Evolutionary conservation across 2,113 vertebrate genomes (phyloP).

Genomic region (Scytalopus superciliaris): DNA sequence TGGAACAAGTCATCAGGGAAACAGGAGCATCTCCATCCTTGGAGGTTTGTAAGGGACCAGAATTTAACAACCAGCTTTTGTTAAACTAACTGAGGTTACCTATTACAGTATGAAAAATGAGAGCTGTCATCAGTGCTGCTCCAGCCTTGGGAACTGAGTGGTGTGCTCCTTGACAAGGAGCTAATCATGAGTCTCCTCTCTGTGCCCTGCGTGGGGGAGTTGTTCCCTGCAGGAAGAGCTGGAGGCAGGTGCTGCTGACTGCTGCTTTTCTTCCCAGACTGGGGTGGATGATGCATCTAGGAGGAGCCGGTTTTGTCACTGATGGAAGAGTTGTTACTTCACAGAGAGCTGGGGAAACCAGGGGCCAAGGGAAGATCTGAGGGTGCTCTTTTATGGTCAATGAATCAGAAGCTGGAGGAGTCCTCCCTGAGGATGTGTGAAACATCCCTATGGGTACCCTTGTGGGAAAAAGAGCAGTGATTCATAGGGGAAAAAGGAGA

Average conservation of each 20-base stretch:
- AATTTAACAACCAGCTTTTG: neutral
- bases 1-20: neutral
- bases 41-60: neutral
- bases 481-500: neutral
- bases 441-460: neutral
- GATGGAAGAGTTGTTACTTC: neutral
- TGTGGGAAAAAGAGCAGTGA: neutral
- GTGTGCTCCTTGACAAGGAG: neutral
- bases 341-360: neutral
- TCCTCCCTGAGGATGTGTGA: neutral
- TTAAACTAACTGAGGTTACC: neutral
- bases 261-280: neutral
- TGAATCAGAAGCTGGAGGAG: neutral
- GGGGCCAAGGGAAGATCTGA: neutral
- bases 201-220: rapidly evolving
- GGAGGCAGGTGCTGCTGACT: neutral
- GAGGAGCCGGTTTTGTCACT: neutral
- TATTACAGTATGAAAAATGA: neutral
- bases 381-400: neutral
- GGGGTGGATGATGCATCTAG: neutral
- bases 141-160: neutral
- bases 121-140: neutral
- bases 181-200: neutral
- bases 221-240: neutral
- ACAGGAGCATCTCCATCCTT: neutral